phyloP scores from a whole-genome alignment of 1,140 invertebrate species.

The Camponotus pennsylvanicus region DNA sequence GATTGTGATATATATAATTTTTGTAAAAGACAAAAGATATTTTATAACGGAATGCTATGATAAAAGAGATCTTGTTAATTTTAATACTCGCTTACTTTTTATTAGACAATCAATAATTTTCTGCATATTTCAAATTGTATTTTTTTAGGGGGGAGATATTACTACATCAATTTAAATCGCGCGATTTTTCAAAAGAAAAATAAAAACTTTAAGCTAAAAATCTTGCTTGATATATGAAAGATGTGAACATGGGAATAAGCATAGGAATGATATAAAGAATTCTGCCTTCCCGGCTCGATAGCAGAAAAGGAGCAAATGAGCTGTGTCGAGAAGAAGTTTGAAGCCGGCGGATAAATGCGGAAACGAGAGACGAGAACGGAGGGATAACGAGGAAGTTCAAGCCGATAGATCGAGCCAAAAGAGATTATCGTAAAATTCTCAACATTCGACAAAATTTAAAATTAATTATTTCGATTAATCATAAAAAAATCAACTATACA shows the following conservation, averaged over 20 bases:
- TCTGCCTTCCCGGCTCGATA: background rate
- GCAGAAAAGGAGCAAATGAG: constrained; percentile 17
- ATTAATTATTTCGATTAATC: background rate
- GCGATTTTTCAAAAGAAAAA: background rate
- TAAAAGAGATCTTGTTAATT: background rate
- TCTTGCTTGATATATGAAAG: background rate
- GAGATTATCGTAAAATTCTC: background rate
- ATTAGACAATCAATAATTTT: background rate
- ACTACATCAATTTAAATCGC: background rate
- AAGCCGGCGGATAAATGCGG: background rate
- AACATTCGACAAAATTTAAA: background rate
- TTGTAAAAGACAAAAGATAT: background rate
- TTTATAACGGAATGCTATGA: background rate
- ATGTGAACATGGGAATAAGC: background rate
- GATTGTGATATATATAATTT: background rate
- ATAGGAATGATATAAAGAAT: background rate
- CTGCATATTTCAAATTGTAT: background rate
- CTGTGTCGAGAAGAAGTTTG: constrained; percentile 18
- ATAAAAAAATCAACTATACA: background rate
- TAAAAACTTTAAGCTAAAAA: background rate
- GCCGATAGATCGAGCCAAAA: background rate
- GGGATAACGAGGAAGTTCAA: background rate
- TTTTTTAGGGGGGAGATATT: background rate
- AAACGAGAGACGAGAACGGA: background rate
- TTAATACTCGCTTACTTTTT: background rate